Evolutionary conservation across 1,140 invertebrate species (phyloP).

Genomic region (Apis mellifera): DNA sequence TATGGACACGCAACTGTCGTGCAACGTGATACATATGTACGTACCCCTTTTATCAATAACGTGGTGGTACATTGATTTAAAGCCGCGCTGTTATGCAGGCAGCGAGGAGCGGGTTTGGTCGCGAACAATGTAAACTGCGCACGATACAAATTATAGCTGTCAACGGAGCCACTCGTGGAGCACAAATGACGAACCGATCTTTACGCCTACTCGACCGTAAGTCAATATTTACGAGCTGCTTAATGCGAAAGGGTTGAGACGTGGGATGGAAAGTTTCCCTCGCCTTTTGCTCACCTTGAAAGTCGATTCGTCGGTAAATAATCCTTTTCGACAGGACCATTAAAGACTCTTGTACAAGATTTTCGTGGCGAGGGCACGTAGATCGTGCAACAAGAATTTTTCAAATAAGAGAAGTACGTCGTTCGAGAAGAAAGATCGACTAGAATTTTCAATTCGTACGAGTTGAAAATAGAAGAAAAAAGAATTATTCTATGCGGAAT

Average conservation of each 20-base stretch:
- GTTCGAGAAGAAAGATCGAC: no score
- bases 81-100: not conserved
- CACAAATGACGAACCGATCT: constrained; percentile 55
- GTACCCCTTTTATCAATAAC: constrained; percentile 34
- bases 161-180: constrained; percentile 44
- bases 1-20: not conserved
- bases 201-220: constrained; percentile 49
- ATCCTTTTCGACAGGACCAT: not conserved
- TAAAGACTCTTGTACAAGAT: not conserved
- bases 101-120: constrained; percentile 7
- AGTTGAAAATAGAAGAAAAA: no score
- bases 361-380: not conserved
- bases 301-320: not conserved
- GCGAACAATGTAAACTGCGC: constrained; percentile 37
- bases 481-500: no score
- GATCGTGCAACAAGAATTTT: not conserved
- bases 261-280: not conserved
- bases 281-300: not conserved
- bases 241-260: constrained; percentile 50
- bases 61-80: constrained; percentile 20
- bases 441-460: no score
- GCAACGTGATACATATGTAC: not conserved
- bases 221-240: constrained; percentile 63
- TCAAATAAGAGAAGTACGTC: not conserved
- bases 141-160: constrained; percentile 54